Base-by-base conservation (phyloP, 2,888 invertebrate genomes). In the Rhagonycha fulva region DNA sequence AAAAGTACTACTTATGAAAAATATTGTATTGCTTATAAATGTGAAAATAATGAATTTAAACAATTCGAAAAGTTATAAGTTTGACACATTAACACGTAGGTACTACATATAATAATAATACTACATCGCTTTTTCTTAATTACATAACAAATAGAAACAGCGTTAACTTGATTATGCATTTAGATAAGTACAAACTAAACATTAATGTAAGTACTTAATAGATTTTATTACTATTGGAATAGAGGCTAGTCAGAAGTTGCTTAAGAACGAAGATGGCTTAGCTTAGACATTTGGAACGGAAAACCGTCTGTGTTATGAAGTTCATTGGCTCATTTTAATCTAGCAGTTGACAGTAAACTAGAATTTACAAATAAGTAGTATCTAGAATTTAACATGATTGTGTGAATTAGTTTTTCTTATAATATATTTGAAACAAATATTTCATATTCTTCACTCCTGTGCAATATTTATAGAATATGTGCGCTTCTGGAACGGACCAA, bases 251-350 rank as follows among this genome's bases (percentile, higher is more conserved):
- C 47, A 47, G 47, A 47, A 47, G 47, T 47, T 47, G 47, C 47
- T 47, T 47, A 47, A 47, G n/a, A 47, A 47, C 47, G 47, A 47
- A 47, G 47, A 47, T 47, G 47, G n/a, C n/a, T 47, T 47, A 66
- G n/a, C n/a, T 47, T 47, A 66, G n/a, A 63, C 76, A 73, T 73
- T 76, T 63, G 68, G 76, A 76, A 70, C 76, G 76, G 73, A 76
- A 76, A 63, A 76, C 63, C 23, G 69, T 23, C 26, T 70, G 60
- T n/a, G 62, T 76, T 72, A 66, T 67, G 72, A 72, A 73, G 76
- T 76, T 76, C 74, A 74, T 30, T 74, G 74, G 71, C 74, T 71
- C 74, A 71, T 74, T 77, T 74, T 62, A 67, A 76, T 71, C 70
- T 73, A 67, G 19, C 62, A 26, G 61, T 71, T 68, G 60, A 62